Evolutionary conservation across 2,797 vertebrate species (phyloP).

Genomic region (Xenops minutus): DNA sequence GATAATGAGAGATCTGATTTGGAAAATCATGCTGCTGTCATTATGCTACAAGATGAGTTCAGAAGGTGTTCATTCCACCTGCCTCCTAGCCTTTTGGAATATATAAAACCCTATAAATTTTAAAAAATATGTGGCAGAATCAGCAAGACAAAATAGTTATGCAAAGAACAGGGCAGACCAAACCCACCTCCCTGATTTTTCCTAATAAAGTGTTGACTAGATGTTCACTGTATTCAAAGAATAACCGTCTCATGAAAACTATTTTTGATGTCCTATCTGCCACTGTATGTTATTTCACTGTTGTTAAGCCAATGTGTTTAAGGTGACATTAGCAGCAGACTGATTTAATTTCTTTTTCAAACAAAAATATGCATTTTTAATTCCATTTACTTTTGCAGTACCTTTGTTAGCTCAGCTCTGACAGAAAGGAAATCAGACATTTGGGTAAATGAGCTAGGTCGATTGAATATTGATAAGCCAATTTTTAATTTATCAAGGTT

Average conservation of each 20-base stretch:
- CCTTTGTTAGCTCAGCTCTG: slow-evolving; percentile 29
- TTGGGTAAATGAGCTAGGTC: slow-evolving; percentile 36
- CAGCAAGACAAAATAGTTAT: background rate
- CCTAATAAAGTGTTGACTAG: background rate
- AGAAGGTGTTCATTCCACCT: background rate
- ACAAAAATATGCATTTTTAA: slow-evolving; percentile 50
- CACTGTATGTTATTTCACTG: background rate
- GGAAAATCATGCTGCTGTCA: background rate
- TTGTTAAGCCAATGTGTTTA: background rate
- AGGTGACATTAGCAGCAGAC: background rate
- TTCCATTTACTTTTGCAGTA: slow-evolving; percentile 34
- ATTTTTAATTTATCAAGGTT: slow-evolving; percentile 72
- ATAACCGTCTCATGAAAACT: background rate
- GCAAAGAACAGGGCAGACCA: background rate
- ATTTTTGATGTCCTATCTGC: background rate
- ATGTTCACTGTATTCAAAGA: background rate
- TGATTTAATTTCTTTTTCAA: slow-evolving; percentile 39
- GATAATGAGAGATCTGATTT: background rate
- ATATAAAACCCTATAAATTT: background rate
- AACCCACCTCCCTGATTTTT: background rate
- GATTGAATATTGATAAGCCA: slow-evolving; percentile 66
- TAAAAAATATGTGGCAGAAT: background rate
- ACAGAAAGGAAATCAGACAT: slow-evolving; percentile 34
- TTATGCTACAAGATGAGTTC: background rate
- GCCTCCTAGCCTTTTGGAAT: background rate